phyloP scores from a whole-genome alignment of 2,797 vertebrate genomes.

The Halcyon smyrnensis region DNA sequence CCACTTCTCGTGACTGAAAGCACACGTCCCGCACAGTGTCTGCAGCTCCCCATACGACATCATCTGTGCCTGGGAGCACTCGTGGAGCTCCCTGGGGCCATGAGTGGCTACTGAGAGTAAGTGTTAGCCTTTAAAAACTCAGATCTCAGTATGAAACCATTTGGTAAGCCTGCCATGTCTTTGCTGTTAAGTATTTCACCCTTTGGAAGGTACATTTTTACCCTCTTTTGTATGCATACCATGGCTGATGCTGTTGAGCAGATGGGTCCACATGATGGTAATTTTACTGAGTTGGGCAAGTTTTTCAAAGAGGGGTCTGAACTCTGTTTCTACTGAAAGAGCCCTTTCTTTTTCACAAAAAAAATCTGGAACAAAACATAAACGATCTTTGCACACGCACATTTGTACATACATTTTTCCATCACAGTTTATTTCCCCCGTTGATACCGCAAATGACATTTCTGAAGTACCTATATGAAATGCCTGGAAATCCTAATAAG shows the following conservation, averaged over 20 bases:
- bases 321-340: background rate
- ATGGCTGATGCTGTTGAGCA: background rate
- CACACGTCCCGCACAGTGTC: fast-evolving
- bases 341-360: background rate
- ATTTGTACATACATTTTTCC: background rate
- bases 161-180: background rate
- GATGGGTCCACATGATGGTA: fast-evolving
- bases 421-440: background rate
- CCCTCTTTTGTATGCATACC: background rate
- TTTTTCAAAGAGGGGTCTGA: background rate
- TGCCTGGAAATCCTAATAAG: background rate
- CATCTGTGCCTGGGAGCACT: fast-evolving
- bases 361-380: background rate
- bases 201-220: background rate
- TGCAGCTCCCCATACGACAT: background rate
- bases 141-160: background rate
- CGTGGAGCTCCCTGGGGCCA: background rate
- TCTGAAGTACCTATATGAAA: background rate
- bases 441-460: background rate
- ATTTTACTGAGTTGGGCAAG: background rate
- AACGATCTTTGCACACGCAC: background rate
- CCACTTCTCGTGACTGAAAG: background rate
- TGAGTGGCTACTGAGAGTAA: background rate
- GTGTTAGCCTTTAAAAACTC: background rate
- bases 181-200: background rate